Base-by-base conservation (phyloP, 2,888 invertebrate species). In the Hololepta plana region DNA sequence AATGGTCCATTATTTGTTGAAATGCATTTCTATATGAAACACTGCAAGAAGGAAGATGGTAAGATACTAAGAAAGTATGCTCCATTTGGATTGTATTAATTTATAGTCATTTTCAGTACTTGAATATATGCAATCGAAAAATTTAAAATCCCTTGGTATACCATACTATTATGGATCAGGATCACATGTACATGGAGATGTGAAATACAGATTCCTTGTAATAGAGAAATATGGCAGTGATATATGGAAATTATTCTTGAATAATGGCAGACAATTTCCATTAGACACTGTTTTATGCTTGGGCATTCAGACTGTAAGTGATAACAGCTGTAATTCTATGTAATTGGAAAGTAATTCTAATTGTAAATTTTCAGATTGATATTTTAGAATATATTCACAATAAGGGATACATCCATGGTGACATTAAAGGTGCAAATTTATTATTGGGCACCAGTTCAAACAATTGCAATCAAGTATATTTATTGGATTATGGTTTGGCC, bases 1-100 rank as follows among this genome's bases (percentile, higher is more conserved):
- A 93, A 91, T 64, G 93, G 93, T 0, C 93, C 95, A 1, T 56
- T 96, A 2, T 96, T 88, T 60, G 84, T 85, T 24, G 93, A 95
- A 59, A 79, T 81, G 59, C 76, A 87, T 57, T 90, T 90, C 52
- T 95, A 82, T 45, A 67, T 76, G 51, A 64, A 74, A 38, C 73
- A 74, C 53, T 73, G 71, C 1, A 79, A 72, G 44, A 53, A 63
- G 38, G 68, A 66, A 33, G 73, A 77, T 34, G 67, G 79, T 72
- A 59, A 14, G 4, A 33, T 29, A 17, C 17, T 17, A 6, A 7
- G 8, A 17, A 17, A 15, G 20, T 21, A 21, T 21, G 7, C 10
- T 7, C n/a, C 16, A 6, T 21, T 30, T 19, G n/a, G n/a, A n/a
- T n/a, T n/a, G n/a, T n/a, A n/a, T n/a, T n/a, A n/a, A n/a, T n/a